Evolutionary conservation across 53 echinoderm and acorn worm genomes (phyloP), one percentile per base, ranked within the genome.

Genomic region (Crossaster papposus): DNA sequence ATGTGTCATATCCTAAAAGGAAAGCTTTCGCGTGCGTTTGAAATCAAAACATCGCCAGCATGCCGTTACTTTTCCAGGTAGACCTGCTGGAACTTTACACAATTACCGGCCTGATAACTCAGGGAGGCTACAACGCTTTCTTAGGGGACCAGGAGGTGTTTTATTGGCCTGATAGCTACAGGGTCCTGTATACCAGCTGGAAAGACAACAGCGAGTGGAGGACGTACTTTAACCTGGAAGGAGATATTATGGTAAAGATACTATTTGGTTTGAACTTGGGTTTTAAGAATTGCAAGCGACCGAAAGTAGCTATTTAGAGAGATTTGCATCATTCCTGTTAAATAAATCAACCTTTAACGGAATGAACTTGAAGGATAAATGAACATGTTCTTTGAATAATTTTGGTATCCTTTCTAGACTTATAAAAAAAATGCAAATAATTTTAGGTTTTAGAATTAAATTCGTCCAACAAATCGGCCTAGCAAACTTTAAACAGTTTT

Each of bases 101-200:
- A n/a, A 71, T 93, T 28, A 81, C 93, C 23, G 96, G 96, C 51
- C 36, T 96, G 30, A 95, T 96, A 35, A 93, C 95, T 0, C 96
- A 96, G 64, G 96, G 96, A 24, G 95, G 96, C 8, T 83, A 88
- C 65, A 38, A 70, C 4, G 80, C 72, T 50, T 50, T 74, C 72
- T 30, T 64, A 12, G 88, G 81, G 14, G 88, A 36, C 18, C 77
- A 85, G 30, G 24, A 38, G 1, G 35, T 51, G 52, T 90, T 83
- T 68, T 86, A 92, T 35, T 96, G 96, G 96, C 91, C 92, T 0
- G 90, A 96, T 36, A 83, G 89, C 50, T 96, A 90, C 79, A 70
- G 89, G 24, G 80, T 96, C 37, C 92, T 94, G 14, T 94, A 96
- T 64, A 90, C 79, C 12, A 92, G 94, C 89, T 77, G 62, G 76